Conservation (phyloP, 53 echinoderm and acorn worm genomes). For the Henricia sp. region DNA sequence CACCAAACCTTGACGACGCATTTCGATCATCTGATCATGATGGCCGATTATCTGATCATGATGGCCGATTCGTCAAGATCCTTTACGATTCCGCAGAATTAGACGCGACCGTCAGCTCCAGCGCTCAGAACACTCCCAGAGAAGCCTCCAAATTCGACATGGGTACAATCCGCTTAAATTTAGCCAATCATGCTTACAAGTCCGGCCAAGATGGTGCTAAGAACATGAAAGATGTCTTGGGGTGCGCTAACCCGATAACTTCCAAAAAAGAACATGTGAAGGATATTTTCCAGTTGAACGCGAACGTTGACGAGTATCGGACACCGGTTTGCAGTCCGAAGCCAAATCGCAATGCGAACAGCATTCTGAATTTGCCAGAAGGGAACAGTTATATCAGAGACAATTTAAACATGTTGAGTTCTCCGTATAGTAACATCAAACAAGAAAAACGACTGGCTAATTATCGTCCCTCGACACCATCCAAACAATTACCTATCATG, state of each 20-base stretch:
- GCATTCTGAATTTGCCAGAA: slow-evolving; percentile 36
- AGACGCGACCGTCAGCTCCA: neutral
- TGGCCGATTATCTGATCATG: neutral
- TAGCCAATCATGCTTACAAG: slow-evolving; percentile 56
- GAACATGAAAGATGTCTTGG: slow-evolving; percentile 11
- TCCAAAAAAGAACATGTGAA: slow-evolving; percentile 65
- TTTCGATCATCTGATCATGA: neutral
- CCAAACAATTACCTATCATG: slow-evolving; percentile 52
- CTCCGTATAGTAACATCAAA: slow-evolving; percentile 61
- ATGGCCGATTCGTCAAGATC: slow-evolving; percentile 23
- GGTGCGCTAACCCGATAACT: slow-evolving; percentile 3
- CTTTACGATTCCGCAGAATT: slow-evolving; percentile 29
- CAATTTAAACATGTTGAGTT: slow-evolving; percentile 71
- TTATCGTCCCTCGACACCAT: slow-evolving; percentile 53
- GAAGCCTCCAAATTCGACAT: slow-evolving; percentile 75
- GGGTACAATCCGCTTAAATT: slow-evolving; percentile 81
- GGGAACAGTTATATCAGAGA: slow-evolving; percentile 55
- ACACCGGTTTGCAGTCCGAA: slow-evolving; percentile 35
- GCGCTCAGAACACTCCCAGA: slow-evolving; percentile 42
- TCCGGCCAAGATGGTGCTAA: slow-evolving; percentile 9
- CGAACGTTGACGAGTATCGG: slow-evolving; percentile 37
- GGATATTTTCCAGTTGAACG: slow-evolving; percentile 67
- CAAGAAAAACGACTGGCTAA: slow-evolving; percentile 60
- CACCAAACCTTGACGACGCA: too few relatives aligned
- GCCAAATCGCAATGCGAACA: slow-evolving; percentile 12